These are phyloP conservation scores for Onchidella celtica DNA, from an alignment of 2,888 invertebrate genomes.

Conservation along the genomic window DNA sequence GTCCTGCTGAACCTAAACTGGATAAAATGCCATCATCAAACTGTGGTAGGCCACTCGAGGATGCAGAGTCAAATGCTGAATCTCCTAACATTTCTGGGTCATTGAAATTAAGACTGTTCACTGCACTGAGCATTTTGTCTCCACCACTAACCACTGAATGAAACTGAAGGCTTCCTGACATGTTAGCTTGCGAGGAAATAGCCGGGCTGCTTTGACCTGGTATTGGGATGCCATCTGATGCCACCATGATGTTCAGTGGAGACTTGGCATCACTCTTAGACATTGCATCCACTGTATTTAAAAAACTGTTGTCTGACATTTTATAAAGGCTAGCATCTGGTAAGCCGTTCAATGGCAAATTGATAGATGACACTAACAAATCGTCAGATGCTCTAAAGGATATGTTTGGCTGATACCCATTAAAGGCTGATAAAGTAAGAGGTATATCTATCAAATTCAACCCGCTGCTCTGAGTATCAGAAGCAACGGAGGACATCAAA, in stretches of 20 bases:
- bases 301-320: conserved; percentile 41
- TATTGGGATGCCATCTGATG: conserved; percentile 61
- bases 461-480: conserved; percentile 32
- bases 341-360: conserved; percentile 36
- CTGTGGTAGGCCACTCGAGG: conserved; percentile 66
- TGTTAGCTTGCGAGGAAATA: conserved; percentile 60
- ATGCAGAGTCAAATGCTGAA: conserved; percentile 75
- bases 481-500: conserved; percentile 41
- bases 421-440: conserved; percentile 36
- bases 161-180: conserved; percentile 60
- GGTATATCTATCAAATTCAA: conserved; percentile 47
- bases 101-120: conserved; percentile 72
- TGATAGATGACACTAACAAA: conserved; percentile 36
- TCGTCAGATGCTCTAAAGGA: conserved; percentile 40
- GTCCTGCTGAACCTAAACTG: conserved; percentile 68
- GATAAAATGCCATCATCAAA: conserved; percentile 76
- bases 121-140: conserved; percentile 80
- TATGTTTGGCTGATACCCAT: conserved; percentile 43
- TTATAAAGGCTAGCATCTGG: conserved; percentile 34
- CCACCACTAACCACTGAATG: conserved; percentile 71
- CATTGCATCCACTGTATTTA: conserved; percentile 30
- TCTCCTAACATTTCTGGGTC: conserved; percentile 78
- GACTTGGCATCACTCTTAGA: conserved; percentile 52
- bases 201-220: conserved; percentile 75
- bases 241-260: conserved; percentile 55